phyloP scores from a whole-genome alignment of 2,797 vertebrate genomes.

The Simalia tracyae region DNA sequence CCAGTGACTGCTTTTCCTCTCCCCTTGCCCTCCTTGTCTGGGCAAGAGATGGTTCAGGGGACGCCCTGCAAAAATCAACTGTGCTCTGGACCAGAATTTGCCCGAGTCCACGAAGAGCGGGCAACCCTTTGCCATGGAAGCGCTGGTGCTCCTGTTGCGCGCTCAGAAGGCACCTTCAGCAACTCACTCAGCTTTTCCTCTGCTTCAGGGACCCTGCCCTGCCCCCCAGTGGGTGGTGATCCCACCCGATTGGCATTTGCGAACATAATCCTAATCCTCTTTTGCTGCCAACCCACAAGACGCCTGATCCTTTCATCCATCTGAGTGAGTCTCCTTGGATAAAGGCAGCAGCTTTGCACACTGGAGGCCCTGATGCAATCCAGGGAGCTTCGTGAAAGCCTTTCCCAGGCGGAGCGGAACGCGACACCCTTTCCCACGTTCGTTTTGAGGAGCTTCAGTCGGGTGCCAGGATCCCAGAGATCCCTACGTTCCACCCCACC shows the following conservation, averaged over 20 bases:
- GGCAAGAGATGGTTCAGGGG: too few species aligned
- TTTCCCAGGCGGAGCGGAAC: not conserved
- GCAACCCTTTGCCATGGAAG: not conserved
- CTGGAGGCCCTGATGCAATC: not conserved
- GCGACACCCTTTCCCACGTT: not conserved
- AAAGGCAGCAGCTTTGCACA: not conserved
- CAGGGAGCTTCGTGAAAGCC: not conserved
- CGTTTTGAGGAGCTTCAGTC: not conserved
- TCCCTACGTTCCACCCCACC: not conserved
- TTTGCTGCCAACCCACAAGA: not conserved
- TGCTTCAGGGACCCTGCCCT: not conserved
- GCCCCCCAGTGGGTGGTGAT: not conserved
- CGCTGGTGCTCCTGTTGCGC: not conserved
- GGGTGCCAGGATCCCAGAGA: not conserved
- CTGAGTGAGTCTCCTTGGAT: not conserved
- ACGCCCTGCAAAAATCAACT: not conserved
- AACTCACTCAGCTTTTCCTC: not conserved
- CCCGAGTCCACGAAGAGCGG: too few species aligned
- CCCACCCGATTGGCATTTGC: not conserved
- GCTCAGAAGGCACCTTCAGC: rapidly evolving
- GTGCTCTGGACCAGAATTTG: not conserved
- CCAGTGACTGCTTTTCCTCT: not conserved
- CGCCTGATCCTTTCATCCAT: not conserved
- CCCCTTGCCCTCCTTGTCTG: too few species aligned
- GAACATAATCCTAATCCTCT: not conserved